Evolutionary conservation across 2,888 invertebrate species (phyloP).

Genomic region (Aelia acuminata): DNA sequence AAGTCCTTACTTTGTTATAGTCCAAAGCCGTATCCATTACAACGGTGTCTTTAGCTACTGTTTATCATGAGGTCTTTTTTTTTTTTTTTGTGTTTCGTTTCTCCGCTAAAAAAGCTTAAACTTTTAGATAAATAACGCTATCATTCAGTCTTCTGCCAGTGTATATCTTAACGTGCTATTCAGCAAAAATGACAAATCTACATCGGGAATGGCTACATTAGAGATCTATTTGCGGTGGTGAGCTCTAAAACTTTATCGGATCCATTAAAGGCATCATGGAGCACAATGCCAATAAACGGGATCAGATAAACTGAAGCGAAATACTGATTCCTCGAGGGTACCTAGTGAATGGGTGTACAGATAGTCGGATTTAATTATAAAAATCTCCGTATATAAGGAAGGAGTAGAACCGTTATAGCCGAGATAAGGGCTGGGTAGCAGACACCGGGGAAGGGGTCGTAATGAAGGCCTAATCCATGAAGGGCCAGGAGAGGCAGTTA

Average conservation of each 20-base stretch:
- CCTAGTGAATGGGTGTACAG: neutral
- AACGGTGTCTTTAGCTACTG: too few relatives aligned
- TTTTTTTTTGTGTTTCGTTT: too few relatives aligned
- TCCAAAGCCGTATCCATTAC: too few relatives aligned
- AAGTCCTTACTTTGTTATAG: too few relatives aligned
- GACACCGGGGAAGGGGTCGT: neutral
- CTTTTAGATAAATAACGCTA: too few relatives aligned
- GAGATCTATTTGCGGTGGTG: neutral
- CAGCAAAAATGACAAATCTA: neutral
- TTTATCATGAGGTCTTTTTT: too few relatives aligned
- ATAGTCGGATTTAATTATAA: conserved; percentile 35
- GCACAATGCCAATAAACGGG: neutral
- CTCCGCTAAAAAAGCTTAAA: too few relatives aligned
- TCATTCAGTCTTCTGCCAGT: too few relatives aligned
- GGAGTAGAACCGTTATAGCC: neutral
- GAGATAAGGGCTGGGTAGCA: neutral
- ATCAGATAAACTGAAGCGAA: neutral
- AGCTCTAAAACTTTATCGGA: neutral
- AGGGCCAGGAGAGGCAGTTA: conserved; percentile 31
- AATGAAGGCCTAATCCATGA: conserved; percentile 34
- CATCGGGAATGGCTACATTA: neutral
- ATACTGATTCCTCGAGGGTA: neutral
- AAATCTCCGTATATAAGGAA: neutral
- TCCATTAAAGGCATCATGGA: neutral
- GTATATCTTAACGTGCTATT: neutral